Evolutionary conservation across 2,888 invertebrate species (phyloP), one percentile per base, ranked within the genome.

Genomic region (Anorthoa munda): DNA sequence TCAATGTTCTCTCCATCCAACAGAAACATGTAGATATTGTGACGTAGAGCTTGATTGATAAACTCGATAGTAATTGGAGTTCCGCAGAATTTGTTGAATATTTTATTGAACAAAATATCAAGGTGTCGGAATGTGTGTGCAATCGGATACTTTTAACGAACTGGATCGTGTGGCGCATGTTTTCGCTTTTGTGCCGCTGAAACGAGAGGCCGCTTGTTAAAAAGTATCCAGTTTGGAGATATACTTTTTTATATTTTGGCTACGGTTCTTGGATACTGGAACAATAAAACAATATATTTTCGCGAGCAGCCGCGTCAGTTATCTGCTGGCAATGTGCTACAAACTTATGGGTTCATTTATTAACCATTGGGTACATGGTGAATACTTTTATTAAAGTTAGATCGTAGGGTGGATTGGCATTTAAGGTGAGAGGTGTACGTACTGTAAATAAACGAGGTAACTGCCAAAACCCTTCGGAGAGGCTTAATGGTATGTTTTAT

Each of bases 21-120:
- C 26, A 21, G 12, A 63, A 45, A 69, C 23, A 72, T 69, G 39
- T 11, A 45, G 50, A 51, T 18, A 18, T 23, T 45, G 12, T 55
- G 31, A 39, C 11, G 17, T 45, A 48, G 26, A 56, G 48, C 13
- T 46, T 31, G 23, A 50, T 73, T 63, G 48, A 21, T 45, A 18
- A 39, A 66, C 17, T 48, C 23, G 17, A 39, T 17, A 66, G 60
- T 61, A 21, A 48, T 60, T 17, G 55, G 21, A 60, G 56, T 26
- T 39, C 21, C 17, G 51, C 55, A 58, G 50, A 18, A 17, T 39
- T 18, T 51, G 46, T 56, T 18, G 26, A 59, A 21, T 56, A 1
- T 64, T 51, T 39, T 46, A 65, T 55, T 55, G n/a, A 59, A 64
- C 23, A 59, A 71, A 63, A 68, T 48, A 59, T 45, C 39, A 13